Evolutionary conservation across 2,113 vertebrate species (phyloP), one percentile per base, ranked within the genome.

Genomic region (Ameiurus melas): DNA sequence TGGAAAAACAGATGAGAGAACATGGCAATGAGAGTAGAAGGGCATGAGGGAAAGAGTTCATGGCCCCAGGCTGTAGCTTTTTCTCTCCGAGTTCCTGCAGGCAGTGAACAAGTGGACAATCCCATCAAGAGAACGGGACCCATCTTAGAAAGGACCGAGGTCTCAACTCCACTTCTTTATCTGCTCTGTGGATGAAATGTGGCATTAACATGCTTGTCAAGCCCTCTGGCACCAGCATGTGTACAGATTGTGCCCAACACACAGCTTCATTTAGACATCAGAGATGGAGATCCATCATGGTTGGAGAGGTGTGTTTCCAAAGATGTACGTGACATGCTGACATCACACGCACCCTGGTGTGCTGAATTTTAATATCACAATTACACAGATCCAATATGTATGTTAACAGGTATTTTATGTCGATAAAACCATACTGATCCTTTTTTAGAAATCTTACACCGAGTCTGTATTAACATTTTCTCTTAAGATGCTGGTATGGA

Each of bases 21-120:
- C 58, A 39, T 62, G 20, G n/a, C 17, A 4, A 36, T 4, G 39
- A 80, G 27, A 77, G 73, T 51, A 77, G 39, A 77, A 39, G 81
- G 20, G 58, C 58, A 64, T 17, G 20, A 47, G 27, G 51, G 30
- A 51, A 53, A 68, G n/a, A 47, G 83, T 66, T 68, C 62, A 53
- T 17, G 27, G 62, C 83, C 62, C 62, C 39, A 19, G 83, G 62
- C 60, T 47, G 13, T 17, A 39, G 39, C 27, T 68, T 7, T 68
- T 79, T 64, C 16, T 43, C 14, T 64, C 60, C 20, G 33, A 5
- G 39, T 43, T 83, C 20, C 81, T 7, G 25, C 25, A 51, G 43
- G 83, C 62, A 30, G 83, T 62, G 39, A 66, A 84, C 25, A 62
- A n/a, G 62, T 64, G 39, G 62, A 84, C 60, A 68, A 53, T 68